Percentiles rank a stretch among this genome's conserved stretches.
phyloP scores from a whole-genome alignment of 2,113 vertebrate species.

The Ameiurus melas region DNA sequence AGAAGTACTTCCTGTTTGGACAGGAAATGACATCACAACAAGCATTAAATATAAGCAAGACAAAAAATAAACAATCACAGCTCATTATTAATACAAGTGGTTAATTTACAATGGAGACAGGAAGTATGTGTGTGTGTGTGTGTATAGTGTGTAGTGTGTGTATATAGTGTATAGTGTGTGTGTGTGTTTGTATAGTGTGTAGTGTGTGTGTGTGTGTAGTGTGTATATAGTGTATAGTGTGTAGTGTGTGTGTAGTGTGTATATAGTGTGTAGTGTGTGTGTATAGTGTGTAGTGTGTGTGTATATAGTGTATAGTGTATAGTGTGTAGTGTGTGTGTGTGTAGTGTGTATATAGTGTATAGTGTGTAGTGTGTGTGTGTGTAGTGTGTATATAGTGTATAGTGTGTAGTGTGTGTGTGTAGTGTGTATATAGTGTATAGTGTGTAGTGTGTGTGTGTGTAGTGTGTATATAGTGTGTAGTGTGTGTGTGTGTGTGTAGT shows the following conservation, averaged over 20 bases:
- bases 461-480: not conserved
- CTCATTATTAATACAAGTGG: not conserved
- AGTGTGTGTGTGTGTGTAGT: no score
- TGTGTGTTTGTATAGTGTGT: not conserved
- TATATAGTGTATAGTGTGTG: not conserved
- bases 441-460: not conserved
- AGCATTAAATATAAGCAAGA: not conserved
- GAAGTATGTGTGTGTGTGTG: not conserved
- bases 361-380: not conserved
- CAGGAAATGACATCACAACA: not conserved
- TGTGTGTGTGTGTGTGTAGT: no score
- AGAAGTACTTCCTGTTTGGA: slow-evolving; percentile 85
- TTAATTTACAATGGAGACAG: not conserved
- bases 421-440: not conserved
- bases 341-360: no score
- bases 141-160: not conserved
- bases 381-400: not conserved
- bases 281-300: not conserved
- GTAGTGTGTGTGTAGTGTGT: slow-evolving; percentile 8
- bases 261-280: not conserved
- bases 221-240: no score
- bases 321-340: not conserved
- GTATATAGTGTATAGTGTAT: no score
- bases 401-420: not conserved
- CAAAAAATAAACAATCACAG: not conserved